Percentiles rank a stretch among this genome's conserved stretches.
phyloP scores from a whole-genome alignment of 1,140 invertebrate species.

The Leptopilina boulardi region DNA sequence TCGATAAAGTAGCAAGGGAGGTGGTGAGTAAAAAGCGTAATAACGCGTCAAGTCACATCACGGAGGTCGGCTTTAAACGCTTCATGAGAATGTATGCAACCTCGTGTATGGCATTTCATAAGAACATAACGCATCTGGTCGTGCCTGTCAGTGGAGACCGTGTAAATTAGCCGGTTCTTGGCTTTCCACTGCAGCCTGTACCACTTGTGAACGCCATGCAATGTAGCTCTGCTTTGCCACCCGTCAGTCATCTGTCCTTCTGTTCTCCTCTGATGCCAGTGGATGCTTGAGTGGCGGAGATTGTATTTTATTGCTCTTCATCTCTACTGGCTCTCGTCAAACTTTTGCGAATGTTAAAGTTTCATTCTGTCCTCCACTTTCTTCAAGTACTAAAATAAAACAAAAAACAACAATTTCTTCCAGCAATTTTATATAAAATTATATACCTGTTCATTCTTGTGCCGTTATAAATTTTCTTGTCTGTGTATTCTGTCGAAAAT shows the following conservation, averaged over 20 bases:
- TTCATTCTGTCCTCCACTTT: background rate
- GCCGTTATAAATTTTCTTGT: too few relatives aligned
- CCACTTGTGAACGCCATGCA: conserved; percentile 36
- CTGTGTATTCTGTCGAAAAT: too few relatives aligned
- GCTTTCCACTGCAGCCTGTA: conserved; percentile 35
- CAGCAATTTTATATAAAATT: too few relatives aligned
- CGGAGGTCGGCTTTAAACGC: conserved; percentile 5
- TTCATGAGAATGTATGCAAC: conserved; percentile 17
- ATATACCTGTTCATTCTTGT: too few relatives aligned
- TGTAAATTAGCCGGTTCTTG: conserved; percentile 36
- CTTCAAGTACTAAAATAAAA: too few relatives aligned
- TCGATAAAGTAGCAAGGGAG: conserved; percentile 10
- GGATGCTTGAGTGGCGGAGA: conserved; percentile 66
- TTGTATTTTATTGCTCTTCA: background rate
- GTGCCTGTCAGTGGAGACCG: conserved; percentile 13
- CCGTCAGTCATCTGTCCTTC: conserved; percentile 58
- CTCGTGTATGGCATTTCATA: conserved; percentile 13
- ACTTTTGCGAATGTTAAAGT: background rate
- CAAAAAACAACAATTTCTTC: too few relatives aligned
- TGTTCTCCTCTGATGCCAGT: conserved; percentile 60
- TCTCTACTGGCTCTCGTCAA: background rate
- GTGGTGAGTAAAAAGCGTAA: conserved; percentile 10
- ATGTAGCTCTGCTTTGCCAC: conserved; percentile 46
- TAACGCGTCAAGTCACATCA: conserved; percentile 19
- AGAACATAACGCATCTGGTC: conserved; percentile 10